Base-by-base conservation (phyloP, 64 coral and sea anemone species). In the Pachyseris speciosa region DNA sequence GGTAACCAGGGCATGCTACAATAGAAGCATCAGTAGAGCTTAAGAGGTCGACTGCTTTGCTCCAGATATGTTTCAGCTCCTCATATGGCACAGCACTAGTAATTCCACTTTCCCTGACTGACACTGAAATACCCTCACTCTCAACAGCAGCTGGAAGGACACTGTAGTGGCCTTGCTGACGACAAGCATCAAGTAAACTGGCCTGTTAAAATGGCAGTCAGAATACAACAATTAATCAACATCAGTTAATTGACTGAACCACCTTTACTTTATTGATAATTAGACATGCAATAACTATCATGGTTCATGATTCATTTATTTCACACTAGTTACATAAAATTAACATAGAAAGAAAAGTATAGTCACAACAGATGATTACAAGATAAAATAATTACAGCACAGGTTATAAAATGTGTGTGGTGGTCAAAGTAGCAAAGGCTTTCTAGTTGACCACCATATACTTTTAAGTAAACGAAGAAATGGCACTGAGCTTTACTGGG, bases 131-230 rank as follows among this genome's bases (percentile, higher is more conserved):
- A 16, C 57, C 57, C 17, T 61, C 3, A 61, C 57, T 61, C 57
- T 61, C 57, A 20, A 61, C 57, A 61, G 57, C 57, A 20, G 57
- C 57, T 61, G 57, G 57, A 61, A 61, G 57, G 57, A 61, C 57
- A 61, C 57, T 61, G 57, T 61, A 61, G 57, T 61, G 57, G 57
- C 57, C 57, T 61, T 61, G 57, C 22, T 61, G 57, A 61, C 57
- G 57, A 61, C 57, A 61, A 20, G 57, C 57, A 24, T 61, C 57
- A 61, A 4, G 11, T 61, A 15, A 61, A 20, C 57, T 61, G 22
- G 57, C 57, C 57, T 61, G 57, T 61, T 61, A 61, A 15, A 61
- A 61, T 61, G 57, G 17, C 57, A 61, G 22, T 61, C 3, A 61
- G 22, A 61, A 20, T 61, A 61, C 7, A 61, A 61, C 57, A 15